These are phyloP conservation scores for Siphlonurus alternatus DNA, from an alignment of 2,888 invertebrate genomes.

Conservation along the genomic window DNA sequence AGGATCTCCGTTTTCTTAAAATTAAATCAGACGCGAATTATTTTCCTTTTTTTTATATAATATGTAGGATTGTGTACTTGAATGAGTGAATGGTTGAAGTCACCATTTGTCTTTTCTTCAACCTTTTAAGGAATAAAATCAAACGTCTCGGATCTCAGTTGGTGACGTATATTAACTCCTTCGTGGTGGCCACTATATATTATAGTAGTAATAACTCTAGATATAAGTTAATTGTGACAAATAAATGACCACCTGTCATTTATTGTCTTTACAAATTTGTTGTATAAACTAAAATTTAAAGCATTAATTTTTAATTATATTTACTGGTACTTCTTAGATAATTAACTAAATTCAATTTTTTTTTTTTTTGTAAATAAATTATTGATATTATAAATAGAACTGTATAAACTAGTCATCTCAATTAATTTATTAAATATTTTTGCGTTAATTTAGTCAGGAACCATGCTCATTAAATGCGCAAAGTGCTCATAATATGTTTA, in stretches of 20 bases:
- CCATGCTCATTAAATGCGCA: background rate
- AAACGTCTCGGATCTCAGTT: background rate
- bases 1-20: background rate
- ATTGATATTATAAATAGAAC: background rate
- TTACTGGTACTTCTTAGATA: too few species aligned
- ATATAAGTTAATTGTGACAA: too few species aligned
- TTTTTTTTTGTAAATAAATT: background rate
- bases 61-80: background rate
- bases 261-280: too few species aligned
- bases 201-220: too few species aligned
- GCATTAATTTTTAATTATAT: too few species aligned
- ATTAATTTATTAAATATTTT: background rate
- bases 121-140: too few species aligned
- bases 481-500: background rate
- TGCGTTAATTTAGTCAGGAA: background rate
- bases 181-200: background rate
- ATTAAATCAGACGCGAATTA: too few species aligned
- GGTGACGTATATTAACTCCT: background rate
- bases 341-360: too few species aligned
- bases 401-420: background rate
- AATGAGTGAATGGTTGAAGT: background rate
- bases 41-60: background rate
- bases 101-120: background rate
- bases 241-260: too few species aligned
- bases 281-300: too few species aligned